Conservation (phyloP, 2,888 invertebrate genomes). For the Melanophora roralis region DNA sequence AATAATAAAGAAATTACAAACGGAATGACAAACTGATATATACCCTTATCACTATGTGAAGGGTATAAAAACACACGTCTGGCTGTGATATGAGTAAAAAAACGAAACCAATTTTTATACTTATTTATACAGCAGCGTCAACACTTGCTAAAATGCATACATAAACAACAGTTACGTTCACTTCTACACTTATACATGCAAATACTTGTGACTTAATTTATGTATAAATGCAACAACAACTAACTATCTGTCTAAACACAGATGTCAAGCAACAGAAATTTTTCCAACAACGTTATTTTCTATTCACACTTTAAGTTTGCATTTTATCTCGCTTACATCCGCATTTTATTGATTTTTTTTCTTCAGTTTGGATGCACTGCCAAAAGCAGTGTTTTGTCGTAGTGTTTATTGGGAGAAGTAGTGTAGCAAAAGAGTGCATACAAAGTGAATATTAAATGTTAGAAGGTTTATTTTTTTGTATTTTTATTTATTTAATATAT, state of each 20-base stretch:
- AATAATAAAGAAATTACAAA: too few species aligned
- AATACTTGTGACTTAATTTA: neutral
- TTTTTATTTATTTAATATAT: too few species aligned
- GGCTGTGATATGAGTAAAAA: neutral
- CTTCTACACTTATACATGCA: neutral
- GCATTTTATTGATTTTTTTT: slow-evolving; percentile 18
- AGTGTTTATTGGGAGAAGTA: neutral
- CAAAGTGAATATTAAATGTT: slow-evolving; percentile 23
- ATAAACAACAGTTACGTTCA: neutral
- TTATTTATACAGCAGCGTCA: neutral
- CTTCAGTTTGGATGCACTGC: neutral
- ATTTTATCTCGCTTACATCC: slow-evolving; percentile 15
- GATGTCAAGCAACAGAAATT: neutral
- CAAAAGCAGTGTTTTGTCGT: neutral
- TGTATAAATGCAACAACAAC: neutral
- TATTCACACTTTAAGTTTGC: slow-evolving; percentile 10
- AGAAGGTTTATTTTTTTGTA: slow-evolving; percentile 17
- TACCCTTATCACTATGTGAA: too few species aligned
- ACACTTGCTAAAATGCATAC: neutral
- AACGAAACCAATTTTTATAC: neutral
- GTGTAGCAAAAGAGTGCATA: neutral
- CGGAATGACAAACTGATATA: too few species aligned
- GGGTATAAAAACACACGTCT: too few species aligned
- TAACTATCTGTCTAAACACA: neutral
- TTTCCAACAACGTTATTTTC: neutral